phyloP scores from a whole-genome alignment of 92 coral and sea anemone genomes.

The Desmophyllum pertusum region DNA sequence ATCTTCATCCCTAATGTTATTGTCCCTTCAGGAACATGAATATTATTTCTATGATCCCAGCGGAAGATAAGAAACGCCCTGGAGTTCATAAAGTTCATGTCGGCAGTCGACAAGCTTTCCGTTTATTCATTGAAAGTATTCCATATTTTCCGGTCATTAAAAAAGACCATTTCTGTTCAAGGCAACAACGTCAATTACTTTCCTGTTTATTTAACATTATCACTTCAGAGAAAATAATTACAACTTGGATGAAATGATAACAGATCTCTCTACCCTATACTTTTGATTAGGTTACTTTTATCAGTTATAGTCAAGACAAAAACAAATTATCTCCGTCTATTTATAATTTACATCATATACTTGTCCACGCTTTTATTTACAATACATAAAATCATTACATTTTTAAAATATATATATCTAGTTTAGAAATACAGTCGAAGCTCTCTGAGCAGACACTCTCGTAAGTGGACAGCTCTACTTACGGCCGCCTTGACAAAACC shows the following conservation, averaged over 20 bases:
- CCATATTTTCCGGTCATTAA: background rate
- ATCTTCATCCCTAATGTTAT: background rate
- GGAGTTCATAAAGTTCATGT: background rate
- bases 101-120: background rate
- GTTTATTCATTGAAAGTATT: background rate
- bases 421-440: background rate
- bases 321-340: too few relatives aligned
- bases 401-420: background rate
- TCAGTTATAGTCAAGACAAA: too few relatives aligned
- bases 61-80: slow-evolving; percentile 3
- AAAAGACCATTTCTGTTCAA: background rate
- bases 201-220: background rate
- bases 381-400: background rate
- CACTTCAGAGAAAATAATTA: background rate
- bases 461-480: background rate
- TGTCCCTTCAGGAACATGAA: slow-evolving; percentile 8
- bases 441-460: too few relatives aligned
- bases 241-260: background rate
- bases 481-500: too few relatives aligned
- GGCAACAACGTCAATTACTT: background rate
- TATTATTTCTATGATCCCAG: slow-evolving; percentile 15
- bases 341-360: background rate
- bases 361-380: background rate
- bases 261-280: too few relatives aligned
- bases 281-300: background rate